phyloP scores from a whole-genome alignment of 2,797 vertebrate genomes.

The Esox masquinongy region DNA sequence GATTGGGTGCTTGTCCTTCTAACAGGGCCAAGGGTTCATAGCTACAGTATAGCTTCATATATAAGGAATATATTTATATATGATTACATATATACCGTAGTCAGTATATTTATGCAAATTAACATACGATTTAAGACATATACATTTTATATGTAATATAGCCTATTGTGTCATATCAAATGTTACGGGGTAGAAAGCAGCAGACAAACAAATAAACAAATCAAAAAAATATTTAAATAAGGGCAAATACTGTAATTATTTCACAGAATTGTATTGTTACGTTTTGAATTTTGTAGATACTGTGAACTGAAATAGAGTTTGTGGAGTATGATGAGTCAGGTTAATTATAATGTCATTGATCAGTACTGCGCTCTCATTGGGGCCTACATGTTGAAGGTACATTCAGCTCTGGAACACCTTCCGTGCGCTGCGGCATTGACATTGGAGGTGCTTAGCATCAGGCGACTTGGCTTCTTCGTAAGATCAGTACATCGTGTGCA shows the following conservation, averaged over 20 bases:
- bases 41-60: constrained; percentile 52
- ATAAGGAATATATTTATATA: constrained; percentile 73
- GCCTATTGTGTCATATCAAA: constrained; percentile 66
- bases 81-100: constrained; percentile 33
- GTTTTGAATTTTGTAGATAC: constrained; percentile 77
- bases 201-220: constrained; percentile 60
- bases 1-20: constrained; percentile 30
- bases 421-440: constrained; percentile 53
- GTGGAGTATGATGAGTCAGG: constrained; percentile 68
- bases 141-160: constrained; percentile 70
- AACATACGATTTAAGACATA: constrained; percentile 66
- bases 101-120: constrained; percentile 72
- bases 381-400: constrained; percentile 11
- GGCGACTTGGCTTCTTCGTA: constrained; percentile 54
- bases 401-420: constrained; percentile 61
- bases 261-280: constrained; percentile 63
- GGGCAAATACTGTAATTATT: constrained; percentile 57
- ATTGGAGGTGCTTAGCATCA: constrained; percentile 13
- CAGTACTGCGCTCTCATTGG: constrained; percentile 57
- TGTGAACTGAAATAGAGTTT: constrained; percentile 69
- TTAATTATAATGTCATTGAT: constrained; percentile 67
- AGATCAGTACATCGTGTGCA: constrained; percentile 70
- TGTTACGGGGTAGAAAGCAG: constrained; percentile 62
- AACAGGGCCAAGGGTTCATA: constrained; percentile 55
- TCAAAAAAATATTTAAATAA: constrained; percentile 58